A percentile compares a stretch with the other conserved stretches of the same genome.
These are phyloP conservation scores for Arizona elegans DNA, from an alignment of 2,113 vertebrate genomes.

Conservation along the genomic window DNA sequence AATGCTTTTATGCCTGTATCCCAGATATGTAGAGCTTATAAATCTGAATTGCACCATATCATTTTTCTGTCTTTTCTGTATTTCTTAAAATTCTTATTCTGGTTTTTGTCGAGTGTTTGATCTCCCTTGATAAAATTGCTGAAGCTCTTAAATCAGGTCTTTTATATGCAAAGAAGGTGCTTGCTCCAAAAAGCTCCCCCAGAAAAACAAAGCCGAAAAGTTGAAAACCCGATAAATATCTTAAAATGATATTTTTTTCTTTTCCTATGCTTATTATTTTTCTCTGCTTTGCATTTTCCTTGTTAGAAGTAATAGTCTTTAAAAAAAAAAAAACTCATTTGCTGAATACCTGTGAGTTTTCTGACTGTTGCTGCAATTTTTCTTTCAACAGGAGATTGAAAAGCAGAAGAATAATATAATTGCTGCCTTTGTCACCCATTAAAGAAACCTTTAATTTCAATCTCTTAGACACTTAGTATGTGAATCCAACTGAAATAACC, in stretches of 20 bases:
- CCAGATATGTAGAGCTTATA: neutral
- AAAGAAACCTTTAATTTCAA: neutral
- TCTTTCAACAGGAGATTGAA: neutral
- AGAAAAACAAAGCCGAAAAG: neutral
- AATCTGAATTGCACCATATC: neutral
- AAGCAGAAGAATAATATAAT: neutral
- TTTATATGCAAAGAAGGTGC: conserved; percentile 4
- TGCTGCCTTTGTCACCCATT: neutral
- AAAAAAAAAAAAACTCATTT: neutral
- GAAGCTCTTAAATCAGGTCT: conserved; percentile 5
- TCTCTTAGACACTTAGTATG: neutral
- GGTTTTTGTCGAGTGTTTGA: neutral
- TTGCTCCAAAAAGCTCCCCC: neutral
- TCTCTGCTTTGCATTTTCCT: neutral
- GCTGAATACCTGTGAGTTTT: neutral
- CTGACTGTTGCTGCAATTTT: neutral
- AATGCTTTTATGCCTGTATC: neutral
- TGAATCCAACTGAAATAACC: neutral
- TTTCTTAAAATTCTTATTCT: neutral
- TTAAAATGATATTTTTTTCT: neutral
- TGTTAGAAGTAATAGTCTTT: neutral
- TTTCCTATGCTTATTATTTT: neutral
- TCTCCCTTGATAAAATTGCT: neutral
- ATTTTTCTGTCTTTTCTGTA: conserved; percentile 4
- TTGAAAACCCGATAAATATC: neutral